Evolutionary conservation across 1,140 invertebrate species (phyloP).

Genomic region (Drosophila simulans): DNA sequence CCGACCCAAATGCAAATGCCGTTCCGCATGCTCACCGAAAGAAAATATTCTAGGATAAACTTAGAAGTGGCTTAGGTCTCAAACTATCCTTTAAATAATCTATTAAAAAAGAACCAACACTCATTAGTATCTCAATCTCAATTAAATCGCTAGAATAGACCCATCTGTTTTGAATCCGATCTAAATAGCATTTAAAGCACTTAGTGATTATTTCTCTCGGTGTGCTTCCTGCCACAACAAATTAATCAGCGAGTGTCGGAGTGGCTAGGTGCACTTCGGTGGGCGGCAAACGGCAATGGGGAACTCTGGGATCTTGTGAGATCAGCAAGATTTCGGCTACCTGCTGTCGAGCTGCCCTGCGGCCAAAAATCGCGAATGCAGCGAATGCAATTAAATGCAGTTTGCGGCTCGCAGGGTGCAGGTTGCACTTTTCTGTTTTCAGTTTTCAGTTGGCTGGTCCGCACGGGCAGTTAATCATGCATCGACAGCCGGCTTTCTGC

Average conservation of each 20-base stretch:
- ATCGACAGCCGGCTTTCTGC: constrained; percentile 67
- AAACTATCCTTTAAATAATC: no score
- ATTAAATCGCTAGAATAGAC: no score
- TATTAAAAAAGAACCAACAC: no score
- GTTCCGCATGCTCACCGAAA: not conserved
- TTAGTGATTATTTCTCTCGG: not conserved
- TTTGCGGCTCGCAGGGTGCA: constrained; percentile 49
- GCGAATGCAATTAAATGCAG: constrained; percentile 73
- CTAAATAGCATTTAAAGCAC: not conserved
- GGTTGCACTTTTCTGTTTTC: constrained; percentile 52
- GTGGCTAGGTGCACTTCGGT: constrained; percentile 13
- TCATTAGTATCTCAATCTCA: no score
- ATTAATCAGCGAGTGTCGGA: constrained; percentile 40
- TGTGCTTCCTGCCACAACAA: constrained; percentile 35
- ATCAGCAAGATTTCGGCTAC: constrained; percentile 43
- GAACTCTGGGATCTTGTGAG: constrained; percentile 24
- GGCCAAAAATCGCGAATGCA: constrained; percentile 56
- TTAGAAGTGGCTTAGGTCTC: not conserved
- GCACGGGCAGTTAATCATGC: constrained; percentile 78
- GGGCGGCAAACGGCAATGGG: constrained; percentile 20
- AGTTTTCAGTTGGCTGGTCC: constrained; percentile 40
- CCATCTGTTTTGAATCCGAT: no score
- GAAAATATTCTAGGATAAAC: not conserved
- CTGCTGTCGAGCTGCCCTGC: constrained; percentile 62
- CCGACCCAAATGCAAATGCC: constrained; percentile 36